Evolutionary conservation across 1,140 invertebrate genomes (phyloP).

Genomic region (Drosophila burlai): DNA sequence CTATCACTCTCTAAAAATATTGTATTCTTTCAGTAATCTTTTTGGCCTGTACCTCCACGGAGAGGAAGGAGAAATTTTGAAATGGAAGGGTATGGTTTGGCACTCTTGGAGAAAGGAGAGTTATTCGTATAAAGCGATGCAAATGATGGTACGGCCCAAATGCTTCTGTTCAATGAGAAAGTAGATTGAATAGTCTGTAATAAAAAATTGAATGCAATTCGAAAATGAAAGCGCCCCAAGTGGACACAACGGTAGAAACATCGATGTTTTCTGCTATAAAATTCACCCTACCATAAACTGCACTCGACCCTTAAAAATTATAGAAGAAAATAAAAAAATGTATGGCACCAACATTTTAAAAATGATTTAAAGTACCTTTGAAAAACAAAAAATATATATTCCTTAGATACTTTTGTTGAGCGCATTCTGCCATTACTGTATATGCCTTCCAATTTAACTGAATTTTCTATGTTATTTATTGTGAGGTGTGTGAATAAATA

Average conservation of each 20-base stretch:
- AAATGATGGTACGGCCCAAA: slow-evolving; percentile 11
- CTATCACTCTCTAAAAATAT: too few species aligned
- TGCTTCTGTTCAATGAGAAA: slow-evolving; percentile 3
- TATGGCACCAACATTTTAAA: too few species aligned
- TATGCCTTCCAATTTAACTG: background rate
- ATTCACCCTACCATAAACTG: background rate
- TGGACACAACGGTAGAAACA: background rate
- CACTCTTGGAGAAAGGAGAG: background rate
- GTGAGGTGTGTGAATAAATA: too few species aligned
- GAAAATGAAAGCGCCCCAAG: background rate
- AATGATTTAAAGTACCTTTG: too few species aligned
- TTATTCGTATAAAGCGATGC: slow-evolving; percentile 9
- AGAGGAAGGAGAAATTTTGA: background rate
- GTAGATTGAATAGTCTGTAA: background rate
- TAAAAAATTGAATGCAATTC: background rate
- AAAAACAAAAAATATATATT: background rate
- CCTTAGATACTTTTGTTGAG: background rate
- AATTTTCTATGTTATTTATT: background rate
- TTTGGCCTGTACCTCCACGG: slow-evolving; percentile 7
- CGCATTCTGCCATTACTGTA: background rate
- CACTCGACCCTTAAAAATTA: background rate
- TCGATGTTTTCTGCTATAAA: background rate
- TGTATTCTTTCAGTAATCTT: background rate
- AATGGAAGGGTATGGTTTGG: slow-evolving; percentile 9
- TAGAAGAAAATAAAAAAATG: background rate